Percentiles rank a stretch among this genome's conserved stretches.
Conservation (phyloP, 2,888 invertebrate genomes). For the Tetanocera ferruginea region DNA sequence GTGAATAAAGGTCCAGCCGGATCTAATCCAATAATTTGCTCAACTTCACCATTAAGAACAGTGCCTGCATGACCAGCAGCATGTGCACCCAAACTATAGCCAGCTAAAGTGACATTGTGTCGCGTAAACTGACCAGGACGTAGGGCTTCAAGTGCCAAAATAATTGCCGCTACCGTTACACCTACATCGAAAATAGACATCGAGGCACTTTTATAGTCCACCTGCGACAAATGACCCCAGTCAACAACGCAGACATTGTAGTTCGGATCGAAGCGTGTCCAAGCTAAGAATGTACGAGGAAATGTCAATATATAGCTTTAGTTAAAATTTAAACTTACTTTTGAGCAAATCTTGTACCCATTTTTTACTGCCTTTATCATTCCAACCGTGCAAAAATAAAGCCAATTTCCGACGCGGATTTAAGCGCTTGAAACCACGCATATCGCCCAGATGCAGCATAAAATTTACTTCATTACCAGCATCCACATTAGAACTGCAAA, state of each 20-base stretch:
- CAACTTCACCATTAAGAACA: conserved; percentile 60
- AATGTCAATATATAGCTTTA: not conserved
- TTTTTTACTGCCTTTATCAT: conserved; percentile 64
- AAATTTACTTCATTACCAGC: conserved; percentile 58
- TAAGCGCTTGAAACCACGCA: conserved; percentile 60
- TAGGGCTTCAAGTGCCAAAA: conserved; percentile 61
- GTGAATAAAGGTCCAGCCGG: conserved; percentile 69
- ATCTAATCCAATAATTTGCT: conserved; percentile 69
- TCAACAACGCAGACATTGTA: conserved; percentile 67
- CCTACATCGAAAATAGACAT: conserved; percentile 68
- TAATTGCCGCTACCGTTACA: conserved; percentile 64
- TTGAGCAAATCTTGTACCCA: conserved; percentile 64
- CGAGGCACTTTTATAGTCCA: conserved; percentile 64
- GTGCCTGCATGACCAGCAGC: conserved; percentile 67
- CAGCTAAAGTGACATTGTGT: conserved; percentile 64
- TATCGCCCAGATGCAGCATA: conserved; percentile 60
- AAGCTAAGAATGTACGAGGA: conserved; percentile 53
- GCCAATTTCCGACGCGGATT: conserved; percentile 59
- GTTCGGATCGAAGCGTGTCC: conserved; percentile 61
- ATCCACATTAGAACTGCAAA: conserved; percentile 54
- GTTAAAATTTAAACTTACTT: conserved; percentile 53
- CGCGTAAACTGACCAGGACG: conserved; percentile 57
- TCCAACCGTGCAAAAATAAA: conserved; percentile 68
- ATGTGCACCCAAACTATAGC: conserved; percentile 68
- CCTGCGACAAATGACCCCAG: conserved; percentile 65